These are phyloP conservation scores for Xyrichtys novacula DNA, from an alignment of 2,797 vertebrate genomes.

Conservation along the genomic window DNA sequence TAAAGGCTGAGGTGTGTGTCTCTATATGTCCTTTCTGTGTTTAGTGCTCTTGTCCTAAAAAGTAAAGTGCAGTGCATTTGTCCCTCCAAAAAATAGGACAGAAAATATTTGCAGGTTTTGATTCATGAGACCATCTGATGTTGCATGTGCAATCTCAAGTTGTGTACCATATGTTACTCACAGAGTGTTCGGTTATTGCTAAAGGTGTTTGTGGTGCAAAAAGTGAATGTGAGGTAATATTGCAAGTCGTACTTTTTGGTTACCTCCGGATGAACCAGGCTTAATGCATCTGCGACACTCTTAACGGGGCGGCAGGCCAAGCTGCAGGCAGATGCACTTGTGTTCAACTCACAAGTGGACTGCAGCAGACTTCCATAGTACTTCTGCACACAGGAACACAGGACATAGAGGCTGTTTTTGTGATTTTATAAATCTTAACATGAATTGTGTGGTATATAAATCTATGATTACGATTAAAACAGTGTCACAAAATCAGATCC, in stretches of 20 bases:
- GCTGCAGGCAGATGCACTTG: conserved; percentile 75
- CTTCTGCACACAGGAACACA: conserved; percentile 55
- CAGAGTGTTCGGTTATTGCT: neutral
- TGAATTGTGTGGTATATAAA: too few relatives aligned
- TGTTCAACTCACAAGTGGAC: conserved; percentile 78
- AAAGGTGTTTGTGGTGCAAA: neutral
- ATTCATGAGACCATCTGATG: neutral
- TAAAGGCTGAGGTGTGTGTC: neutral
- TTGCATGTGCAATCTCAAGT: neutral
- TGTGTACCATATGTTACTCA: neutral
- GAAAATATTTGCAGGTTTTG: neutral
- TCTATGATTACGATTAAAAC: neutral
- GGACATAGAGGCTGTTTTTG: neutral
- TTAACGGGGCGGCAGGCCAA: conserved; percentile 17
- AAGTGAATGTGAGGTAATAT: neutral
- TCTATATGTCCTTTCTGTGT: neutral
- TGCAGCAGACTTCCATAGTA: conserved; percentile 78
- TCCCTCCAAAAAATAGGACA: neutral
- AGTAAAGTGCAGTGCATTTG: neutral
- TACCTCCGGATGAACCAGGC: conserved; percentile 81
- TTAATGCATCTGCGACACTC: conserved; percentile 71
- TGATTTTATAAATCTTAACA: too few relatives aligned
- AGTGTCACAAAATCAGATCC: neutral
- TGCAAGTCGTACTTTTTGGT: conserved; percentile 68
- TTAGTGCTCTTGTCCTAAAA: neutral